Evolutionary conservation across 2,888 invertebrate genomes (phyloP).

Genomic region (Drosophila maculinotata): DNA sequence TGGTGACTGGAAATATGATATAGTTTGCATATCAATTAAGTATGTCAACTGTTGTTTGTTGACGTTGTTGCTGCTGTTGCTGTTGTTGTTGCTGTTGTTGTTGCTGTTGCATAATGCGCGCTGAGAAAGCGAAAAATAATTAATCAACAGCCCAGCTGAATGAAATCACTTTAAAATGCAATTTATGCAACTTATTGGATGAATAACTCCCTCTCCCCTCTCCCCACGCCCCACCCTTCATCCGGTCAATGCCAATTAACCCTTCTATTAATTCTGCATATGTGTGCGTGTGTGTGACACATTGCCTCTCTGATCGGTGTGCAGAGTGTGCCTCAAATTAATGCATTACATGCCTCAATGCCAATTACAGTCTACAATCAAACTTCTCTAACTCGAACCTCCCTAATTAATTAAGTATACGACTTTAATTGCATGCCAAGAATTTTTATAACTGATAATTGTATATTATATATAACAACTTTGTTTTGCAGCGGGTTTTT

Average conservation of each 20-base stretch:
- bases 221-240: no score
- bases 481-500: no score
- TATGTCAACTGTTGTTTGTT: neutral
- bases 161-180: conserved; percentile 12
- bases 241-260: conserved; percentile 32
- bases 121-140: conserved; percentile 25
- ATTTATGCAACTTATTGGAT: conserved; percentile 2
- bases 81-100: neutral
- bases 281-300: neutral
- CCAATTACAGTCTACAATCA: conserved; percentile 13
- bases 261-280: conserved; percentile 10
- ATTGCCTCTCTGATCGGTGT: conserved; percentile 3
- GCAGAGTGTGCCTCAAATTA: no score
- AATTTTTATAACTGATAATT: no score
- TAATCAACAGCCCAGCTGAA: conserved; percentile 8
- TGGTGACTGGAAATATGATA: conserved; percentile 15
- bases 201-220: neutral
- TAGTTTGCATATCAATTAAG: conserved; percentile 22
- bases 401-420: conserved; percentile 1
- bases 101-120: conserved; percentile 18
- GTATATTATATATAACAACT: no score
- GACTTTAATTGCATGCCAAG: no score
- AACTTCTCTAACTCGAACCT: no score
- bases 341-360: conserved; percentile 25
- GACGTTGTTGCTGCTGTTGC: no score